phyloP scores from a whole-genome alignment of 2,113 vertebrate genomes.

The Oryzias celebensis region DNA sequence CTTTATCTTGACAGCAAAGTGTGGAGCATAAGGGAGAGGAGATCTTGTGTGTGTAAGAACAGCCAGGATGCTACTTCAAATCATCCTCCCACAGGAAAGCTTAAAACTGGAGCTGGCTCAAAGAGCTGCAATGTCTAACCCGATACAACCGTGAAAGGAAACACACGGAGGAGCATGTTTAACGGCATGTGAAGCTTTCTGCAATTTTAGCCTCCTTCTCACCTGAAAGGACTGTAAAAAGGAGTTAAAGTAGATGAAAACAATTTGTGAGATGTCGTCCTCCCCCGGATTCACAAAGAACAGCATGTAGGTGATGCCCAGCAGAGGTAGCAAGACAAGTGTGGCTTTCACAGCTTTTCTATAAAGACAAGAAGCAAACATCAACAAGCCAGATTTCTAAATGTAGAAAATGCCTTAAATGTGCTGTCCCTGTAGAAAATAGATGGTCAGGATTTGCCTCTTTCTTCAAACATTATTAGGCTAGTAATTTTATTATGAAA shows the following conservation, averaged over 20 bases:
- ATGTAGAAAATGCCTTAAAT: constrained; percentile 16
- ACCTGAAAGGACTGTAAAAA: constrained; percentile 99
- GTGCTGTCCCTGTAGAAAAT: constrained; percentile 1
- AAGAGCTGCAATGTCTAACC: neutral
- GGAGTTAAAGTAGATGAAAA: constrained; percentile 99
- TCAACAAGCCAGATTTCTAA: constrained; percentile 4
- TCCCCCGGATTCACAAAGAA: constrained; percentile 97
- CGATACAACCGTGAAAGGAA: neutral
- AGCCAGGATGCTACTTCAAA: constrained; percentile 33
- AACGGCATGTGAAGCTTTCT: too few relatives aligned
- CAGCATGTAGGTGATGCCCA: constrained; percentile 97
- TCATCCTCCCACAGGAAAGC: constrained; percentile 28
- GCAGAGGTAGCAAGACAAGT: constrained; percentile 89
- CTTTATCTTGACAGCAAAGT: constrained; percentile 36
- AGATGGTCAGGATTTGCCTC: neutral
- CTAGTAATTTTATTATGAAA: too few relatives aligned
- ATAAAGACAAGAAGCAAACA: constrained; percentile 40
- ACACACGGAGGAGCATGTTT: too few relatives aligned
- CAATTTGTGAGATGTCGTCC: constrained; percentile 94
- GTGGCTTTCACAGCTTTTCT: constrained; percentile 98
- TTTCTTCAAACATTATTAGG: too few relatives aligned
- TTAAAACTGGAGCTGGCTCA: constrained; percentile 11
- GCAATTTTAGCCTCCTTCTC: constrained; percentile 28
- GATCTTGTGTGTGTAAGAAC: constrained; percentile 3
- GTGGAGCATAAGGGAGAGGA: constrained; percentile 26